These are phyloP conservation scores for Podocnemis expansa DNA, from an alignment of 2,113 vertebrate genomes.

Conservation along the genomic window DNA sequence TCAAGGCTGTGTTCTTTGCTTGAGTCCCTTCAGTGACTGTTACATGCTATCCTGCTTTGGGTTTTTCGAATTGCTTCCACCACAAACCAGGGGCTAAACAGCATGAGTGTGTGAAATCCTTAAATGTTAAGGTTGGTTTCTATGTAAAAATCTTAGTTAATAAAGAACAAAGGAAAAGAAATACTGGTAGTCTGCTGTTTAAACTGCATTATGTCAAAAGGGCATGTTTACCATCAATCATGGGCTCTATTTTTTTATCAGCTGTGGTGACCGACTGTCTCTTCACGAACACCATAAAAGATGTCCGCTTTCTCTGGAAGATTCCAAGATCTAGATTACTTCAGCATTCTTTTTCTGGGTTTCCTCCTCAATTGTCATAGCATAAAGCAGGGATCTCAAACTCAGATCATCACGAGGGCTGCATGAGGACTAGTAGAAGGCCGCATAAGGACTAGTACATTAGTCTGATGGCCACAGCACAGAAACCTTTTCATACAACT, in stretches of 20 bases:
- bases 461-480: too few relatives aligned
- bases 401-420: too few relatives aligned
- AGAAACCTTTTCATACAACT: too few relatives aligned
- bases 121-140: background rate
- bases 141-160: background rate
- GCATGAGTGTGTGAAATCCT: fast-evolving
- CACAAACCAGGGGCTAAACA: background rate
- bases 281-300: background rate
- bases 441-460: too few relatives aligned
- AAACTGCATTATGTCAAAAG: background rate
- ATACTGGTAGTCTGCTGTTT: fast-evolving
- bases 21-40: background rate
- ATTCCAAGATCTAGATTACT: background rate
- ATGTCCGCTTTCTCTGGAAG: background rate
- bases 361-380: background rate
- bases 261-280: background rate
- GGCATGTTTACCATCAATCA: background rate
- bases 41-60: background rate
- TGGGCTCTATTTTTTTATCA: conserved; percentile 3
- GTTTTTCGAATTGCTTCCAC: background rate
- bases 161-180: conserved; percentile 39
- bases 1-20: background rate
- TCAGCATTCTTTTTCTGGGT: background rate
- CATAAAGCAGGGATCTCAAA: too few relatives aligned
- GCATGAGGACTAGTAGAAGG: too few relatives aligned